Evolutionary conservation across 2,113 vertebrate species (phyloP).

Genomic region (Delphinapterus leucas): DNA sequence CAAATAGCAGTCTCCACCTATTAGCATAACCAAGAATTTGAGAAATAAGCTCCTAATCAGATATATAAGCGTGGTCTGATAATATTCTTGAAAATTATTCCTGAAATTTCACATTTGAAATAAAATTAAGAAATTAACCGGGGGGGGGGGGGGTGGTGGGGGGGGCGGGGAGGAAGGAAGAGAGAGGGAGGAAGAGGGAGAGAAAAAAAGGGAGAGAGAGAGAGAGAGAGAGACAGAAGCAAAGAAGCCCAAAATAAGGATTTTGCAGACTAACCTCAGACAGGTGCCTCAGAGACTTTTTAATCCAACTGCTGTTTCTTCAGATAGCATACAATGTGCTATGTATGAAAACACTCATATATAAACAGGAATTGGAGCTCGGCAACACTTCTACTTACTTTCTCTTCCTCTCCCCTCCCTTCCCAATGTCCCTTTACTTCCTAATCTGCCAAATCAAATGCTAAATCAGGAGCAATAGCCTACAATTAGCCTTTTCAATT

Average conservation of each 20-base stretch:
- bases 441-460: conserved; percentile 64
- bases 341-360: background rate
- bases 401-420: background rate
- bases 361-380: background rate
- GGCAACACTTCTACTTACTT: background rate
- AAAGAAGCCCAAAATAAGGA: background rate
- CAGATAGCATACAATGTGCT: background rate
- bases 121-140: background rate
- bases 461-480: conserved; percentile 57
- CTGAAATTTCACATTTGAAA: background rate
- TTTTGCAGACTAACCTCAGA: background rate
- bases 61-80: background rate
- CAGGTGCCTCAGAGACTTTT: background rate
- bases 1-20: background rate
- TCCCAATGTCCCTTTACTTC: conserved; percentile 29
- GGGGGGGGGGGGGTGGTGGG: too few species aligned
- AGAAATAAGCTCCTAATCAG: background rate
- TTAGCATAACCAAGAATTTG: background rate
- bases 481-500: conserved; percentile 72
- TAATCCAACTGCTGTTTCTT: background rate
- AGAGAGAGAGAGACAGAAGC: background rate
- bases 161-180: too few species aligned
- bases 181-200: too few species aligned
- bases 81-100: background rate
- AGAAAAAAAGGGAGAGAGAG: too few species aligned